Percentiles rank a stretch among this genome's conserved stretches.
These are phyloP conservation scores for Drosophila lowei DNA, from an alignment of 1,140 invertebrate species.

Conservation along the genomic window DNA sequence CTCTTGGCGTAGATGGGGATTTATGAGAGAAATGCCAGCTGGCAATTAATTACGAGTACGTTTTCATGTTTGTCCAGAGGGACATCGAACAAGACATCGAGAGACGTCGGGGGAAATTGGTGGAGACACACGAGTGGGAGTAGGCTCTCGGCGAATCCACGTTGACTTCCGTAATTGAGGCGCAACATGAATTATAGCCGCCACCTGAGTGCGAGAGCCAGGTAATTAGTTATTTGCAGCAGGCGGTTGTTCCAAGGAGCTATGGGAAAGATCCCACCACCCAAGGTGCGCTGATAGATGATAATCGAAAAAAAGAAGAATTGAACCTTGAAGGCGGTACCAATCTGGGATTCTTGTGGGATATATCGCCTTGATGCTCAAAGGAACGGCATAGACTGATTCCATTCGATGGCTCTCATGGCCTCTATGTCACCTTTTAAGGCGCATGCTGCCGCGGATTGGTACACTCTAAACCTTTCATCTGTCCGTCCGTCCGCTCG, in stretches of 20 bases:
- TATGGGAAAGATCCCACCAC: too few relatives aligned
- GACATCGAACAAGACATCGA: neutral
- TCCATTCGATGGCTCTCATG: too few relatives aligned
- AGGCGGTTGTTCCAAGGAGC: too few relatives aligned
- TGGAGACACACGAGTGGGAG: conserved; percentile 17
- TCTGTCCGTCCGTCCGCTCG: too few relatives aligned
- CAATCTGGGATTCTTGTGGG: too few relatives aligned
- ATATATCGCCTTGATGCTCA: too few relatives aligned
- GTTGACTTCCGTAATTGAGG: conserved; percentile 65
- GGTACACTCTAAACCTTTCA: too few relatives aligned
- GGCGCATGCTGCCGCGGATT: neutral
- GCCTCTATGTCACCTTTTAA: too few relatives aligned
- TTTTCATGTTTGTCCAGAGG: conserved; percentile 18
- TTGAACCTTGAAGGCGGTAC: neutral
- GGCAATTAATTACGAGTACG: conserved; percentile 73
- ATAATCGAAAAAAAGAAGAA: neutral
- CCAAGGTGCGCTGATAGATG: too few relatives aligned
- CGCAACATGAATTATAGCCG: conserved; percentile 53
- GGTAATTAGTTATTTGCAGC: neutral
- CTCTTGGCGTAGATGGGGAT: conserved; percentile 24
- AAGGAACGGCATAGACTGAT: too few relatives aligned
- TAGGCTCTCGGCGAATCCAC: neutral
- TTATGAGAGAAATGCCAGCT: conserved; percentile 60
- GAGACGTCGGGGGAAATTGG: neutral
- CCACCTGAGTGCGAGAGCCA: conserved; percentile 8